phyloP scores from a whole-genome alignment of 2,113 vertebrate species.

The Scalopus aquaticus region DNA sequence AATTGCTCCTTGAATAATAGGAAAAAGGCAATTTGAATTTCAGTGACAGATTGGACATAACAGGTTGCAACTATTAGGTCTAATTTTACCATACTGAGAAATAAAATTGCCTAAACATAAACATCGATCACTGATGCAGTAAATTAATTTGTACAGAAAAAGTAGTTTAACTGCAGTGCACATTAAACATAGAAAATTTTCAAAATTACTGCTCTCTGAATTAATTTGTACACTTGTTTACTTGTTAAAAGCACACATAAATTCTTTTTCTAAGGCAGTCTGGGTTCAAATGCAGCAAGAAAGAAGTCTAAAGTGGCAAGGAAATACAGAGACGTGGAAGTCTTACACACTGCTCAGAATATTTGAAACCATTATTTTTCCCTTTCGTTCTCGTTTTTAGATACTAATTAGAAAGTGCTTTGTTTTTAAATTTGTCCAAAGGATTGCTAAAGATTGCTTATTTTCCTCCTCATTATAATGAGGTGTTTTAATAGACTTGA shows the following conservation, averaged over 20 bases:
- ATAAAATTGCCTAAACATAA: slow-evolving; percentile 93
- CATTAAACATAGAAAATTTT: slow-evolving; percentile 90
- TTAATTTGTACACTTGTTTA: slow-evolving; percentile 91
- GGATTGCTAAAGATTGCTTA: background rate
- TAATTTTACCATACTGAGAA: slow-evolving; percentile 93
- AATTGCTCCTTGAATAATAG: slow-evolving; percentile 92
- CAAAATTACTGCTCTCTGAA: slow-evolving; percentile 89
- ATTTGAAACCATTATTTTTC: slow-evolving; percentile 52
- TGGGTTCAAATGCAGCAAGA: slow-evolving; percentile 61
- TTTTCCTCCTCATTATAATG: background rate
- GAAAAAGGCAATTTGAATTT: slow-evolving; percentile 90
- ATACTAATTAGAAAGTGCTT: background rate
- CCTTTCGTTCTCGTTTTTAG: background rate
- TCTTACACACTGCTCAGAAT: background rate
- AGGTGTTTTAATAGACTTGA: slow-evolving; percentile 68
- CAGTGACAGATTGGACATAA: slow-evolving; percentile 92
- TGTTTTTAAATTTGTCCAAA: background rate
- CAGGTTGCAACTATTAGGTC: slow-evolving; percentile 91
- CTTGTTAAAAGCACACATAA: slow-evolving; percentile 85
- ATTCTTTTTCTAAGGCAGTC: slow-evolving; percentile 66
- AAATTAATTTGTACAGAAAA: slow-evolving; percentile 93
- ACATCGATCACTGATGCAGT: slow-evolving; percentile 93
- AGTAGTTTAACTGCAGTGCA: slow-evolving; percentile 89
- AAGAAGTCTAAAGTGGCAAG: background rate
- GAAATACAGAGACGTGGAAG: background rate